These are phyloP conservation scores for Vidua chalybeata DNA, from an alignment of 2,113 vertebrate species.

Conservation along the genomic window DNA sequence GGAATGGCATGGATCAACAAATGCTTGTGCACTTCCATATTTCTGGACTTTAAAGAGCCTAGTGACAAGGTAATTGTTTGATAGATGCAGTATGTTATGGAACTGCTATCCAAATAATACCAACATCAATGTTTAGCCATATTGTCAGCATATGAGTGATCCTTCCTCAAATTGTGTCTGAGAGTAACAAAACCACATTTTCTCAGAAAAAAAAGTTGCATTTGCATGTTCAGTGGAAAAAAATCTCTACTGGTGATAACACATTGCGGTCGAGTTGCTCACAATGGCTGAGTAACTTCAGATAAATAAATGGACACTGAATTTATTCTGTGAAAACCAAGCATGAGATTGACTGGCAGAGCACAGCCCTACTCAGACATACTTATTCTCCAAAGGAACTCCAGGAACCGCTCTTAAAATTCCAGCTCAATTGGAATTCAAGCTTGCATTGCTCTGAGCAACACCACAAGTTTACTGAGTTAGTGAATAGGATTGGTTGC, in stretches of 20 bases:
- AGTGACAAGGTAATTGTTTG: conserved; percentile 42
- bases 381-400: background rate
- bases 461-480: background rate
- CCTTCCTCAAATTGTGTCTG: background rate
- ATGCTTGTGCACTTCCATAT: background rate
- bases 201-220: background rate
- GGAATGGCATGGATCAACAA: background rate
- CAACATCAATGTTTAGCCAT: background rate
- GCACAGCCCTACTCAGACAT: background rate
- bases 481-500: background rate
- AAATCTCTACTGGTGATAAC: background rate
- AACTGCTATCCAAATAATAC: background rate
- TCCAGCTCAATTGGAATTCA: background rate
- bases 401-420: background rate
- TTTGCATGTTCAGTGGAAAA: background rate
- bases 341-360: background rate
- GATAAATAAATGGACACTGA: background rate
- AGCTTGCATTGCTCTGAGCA: background rate
- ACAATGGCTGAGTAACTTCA: background rate
- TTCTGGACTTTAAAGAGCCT: background rate
- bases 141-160: background rate
- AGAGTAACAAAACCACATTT: conserved; percentile 5
- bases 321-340: background rate
- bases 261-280: background rate
- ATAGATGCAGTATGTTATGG: background rate